Evolutionary conservation across 2,113 vertebrate species (phyloP).

Genomic region (Gracilinanus agilis): DNA sequence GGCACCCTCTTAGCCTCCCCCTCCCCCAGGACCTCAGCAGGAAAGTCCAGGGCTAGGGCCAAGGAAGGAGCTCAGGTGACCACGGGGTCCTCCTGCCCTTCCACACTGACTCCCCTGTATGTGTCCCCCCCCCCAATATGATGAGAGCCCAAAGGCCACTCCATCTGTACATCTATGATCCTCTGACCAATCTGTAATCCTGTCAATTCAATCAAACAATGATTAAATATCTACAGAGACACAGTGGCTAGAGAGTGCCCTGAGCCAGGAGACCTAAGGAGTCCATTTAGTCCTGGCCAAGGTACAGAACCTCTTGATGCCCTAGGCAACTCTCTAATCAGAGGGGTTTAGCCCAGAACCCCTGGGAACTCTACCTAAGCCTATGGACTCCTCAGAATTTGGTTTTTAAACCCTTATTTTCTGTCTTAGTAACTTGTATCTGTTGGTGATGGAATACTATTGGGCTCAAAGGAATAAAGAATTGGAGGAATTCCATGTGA

Average conservation of each 20-base stretch:
- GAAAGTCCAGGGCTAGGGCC: not conserved
- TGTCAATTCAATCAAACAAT: not conserved
- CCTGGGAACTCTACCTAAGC: not conserved
- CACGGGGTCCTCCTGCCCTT: not conserved
- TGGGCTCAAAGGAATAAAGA: too few relatives aligned
- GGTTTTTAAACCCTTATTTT: too few relatives aligned
- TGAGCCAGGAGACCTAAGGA: too few relatives aligned
- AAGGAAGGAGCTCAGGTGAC: too few relatives aligned
- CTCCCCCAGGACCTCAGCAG: not conserved
- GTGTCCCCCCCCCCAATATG: too few relatives aligned
- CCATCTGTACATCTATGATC: not conserved
- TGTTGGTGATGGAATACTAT: too few relatives aligned
- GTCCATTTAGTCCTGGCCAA: not conserved
- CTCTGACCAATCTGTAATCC: not conserved
- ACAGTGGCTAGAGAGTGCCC: not conserved
- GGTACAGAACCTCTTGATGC: not conserved
- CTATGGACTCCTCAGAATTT: not conserved
- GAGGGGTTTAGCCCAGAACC: not conserved
- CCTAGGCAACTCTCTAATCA: not conserved
- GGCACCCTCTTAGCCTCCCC: not conserved
- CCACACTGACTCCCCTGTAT: not conserved
- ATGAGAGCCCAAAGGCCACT: not conserved
- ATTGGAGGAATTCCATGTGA: too few relatives aligned
- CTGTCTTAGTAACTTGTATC: too few relatives aligned
- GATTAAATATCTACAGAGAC: not conserved